Evolutionary conservation across 2,797 vertebrate genomes (phyloP).

Genomic region (Chromis chromis): DNA sequence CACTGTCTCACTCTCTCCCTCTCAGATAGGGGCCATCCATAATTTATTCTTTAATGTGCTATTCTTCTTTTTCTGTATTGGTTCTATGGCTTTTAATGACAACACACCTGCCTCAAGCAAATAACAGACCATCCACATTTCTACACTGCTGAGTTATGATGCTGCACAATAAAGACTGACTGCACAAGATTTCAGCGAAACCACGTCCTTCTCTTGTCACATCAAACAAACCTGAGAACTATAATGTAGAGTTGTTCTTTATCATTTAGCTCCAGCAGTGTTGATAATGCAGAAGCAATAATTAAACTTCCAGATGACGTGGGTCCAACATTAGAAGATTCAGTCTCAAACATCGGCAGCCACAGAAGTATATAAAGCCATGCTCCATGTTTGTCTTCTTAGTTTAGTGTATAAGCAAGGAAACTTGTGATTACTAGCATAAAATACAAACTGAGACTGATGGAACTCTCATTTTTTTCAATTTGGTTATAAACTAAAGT

Average conservation of each 20-base stretch:
- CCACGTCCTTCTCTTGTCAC: background rate
- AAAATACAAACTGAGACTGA: background rate
- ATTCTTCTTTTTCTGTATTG: slow-evolving; percentile 54
- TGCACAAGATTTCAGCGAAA: background rate
- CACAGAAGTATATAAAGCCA: no score
- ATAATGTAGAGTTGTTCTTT: background rate
- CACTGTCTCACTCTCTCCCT: slow-evolving; percentile 45
- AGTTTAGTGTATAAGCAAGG: no score
- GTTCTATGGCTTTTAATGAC: slow-evolving; percentile 42
- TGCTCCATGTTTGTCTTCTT: no score
- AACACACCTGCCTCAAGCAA: slow-evolving; percentile 35
- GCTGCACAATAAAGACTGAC: background rate
- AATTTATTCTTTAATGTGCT: slow-evolving; percentile 77
- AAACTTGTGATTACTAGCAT: no score
- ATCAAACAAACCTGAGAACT: slow-evolving; percentile 5
- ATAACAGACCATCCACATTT: slow-evolving; percentile 17
- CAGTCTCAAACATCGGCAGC: no score
- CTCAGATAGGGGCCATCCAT: slow-evolving; percentile 70
- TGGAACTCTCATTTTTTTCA: background rate
- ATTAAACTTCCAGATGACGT: background rate
- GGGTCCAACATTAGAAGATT: no score
- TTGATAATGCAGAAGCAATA: background rate
- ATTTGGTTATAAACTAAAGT: background rate
- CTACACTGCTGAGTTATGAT: slow-evolving; percentile 34
- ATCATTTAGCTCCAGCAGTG: slow-evolving; percentile 1